Evolutionary conservation across 2,797 vertebrate genomes (phyloP), one percentile per base, ranked within the genome.

Genomic region (Notolabrus celidotus): DNA sequence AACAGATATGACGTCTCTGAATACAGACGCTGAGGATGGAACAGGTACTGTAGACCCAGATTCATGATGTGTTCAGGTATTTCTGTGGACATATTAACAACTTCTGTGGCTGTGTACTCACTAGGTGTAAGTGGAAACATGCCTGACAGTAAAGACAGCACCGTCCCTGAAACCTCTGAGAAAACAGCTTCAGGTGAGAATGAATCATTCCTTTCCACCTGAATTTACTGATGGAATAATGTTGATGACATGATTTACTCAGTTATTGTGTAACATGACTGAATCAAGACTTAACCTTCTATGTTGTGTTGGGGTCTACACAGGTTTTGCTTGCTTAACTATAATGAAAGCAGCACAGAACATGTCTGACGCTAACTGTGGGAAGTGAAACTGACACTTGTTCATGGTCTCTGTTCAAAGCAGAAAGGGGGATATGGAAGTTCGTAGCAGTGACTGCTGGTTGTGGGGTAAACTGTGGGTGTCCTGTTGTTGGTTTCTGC

Each of bases 381-480:
- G 55, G 20, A 62, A 15, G n/a, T 4, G 2, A 38, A 61, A 53
- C 20, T 29, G 31, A 65, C 14, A 2, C 7, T 23, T 50, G 4
- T 36, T 29, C 9, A 12, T 65, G 38, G 3, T 6, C 10, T 61
- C 12, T 15, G 65, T 58, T 11, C n/a, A 29, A 54, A 51, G 41
- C 55, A 66, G 38, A 1, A 31, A 52, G 0, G 7, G 1, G 9
- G 49, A 22, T 66, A 3, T 27, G 2, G 54, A 65, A 20, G 51
- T 2, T n/a, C 1, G 0, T 31, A 9, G 33, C 43, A 3, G 1
- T 23, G 27, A 19, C 46, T 11, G 1, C 17, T 50, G 69, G 22
- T 59, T 82, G 41, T 63, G 83, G 75, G 54, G 33, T 53, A 7
- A n/a, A 29, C 17, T 63, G 6, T 77, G 1, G 74, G 53, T 0